A percentile compares a stretch with the other conserved stretches of the same genome.
These are phyloP conservation scores for Corythornis cristatus DNA, from an alignment of 2,113 vertebrate genomes.

Conservation along the genomic window DNA sequence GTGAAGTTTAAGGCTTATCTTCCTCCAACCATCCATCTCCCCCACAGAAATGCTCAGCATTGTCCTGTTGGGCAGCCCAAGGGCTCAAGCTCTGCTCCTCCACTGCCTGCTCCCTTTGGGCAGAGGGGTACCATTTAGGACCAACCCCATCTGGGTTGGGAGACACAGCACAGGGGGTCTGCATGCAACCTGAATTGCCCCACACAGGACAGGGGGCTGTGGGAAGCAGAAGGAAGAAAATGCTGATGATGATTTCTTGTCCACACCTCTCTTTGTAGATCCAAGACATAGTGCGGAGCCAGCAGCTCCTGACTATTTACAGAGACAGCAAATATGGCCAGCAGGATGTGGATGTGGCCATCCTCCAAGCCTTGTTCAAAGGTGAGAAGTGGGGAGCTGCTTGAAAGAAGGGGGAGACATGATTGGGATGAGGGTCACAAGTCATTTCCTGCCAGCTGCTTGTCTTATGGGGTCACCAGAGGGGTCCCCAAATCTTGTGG, in stretches of 20 bases:
- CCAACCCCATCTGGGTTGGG: accelerated
- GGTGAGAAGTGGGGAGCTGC: conserved; percentile 71
- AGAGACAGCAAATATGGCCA: conserved; percentile 83
- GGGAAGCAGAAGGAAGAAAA: background rate
- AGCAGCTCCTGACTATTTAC: conserved; percentile 89
- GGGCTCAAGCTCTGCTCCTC: background rate
- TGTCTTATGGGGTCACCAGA: background rate
- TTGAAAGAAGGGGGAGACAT: background rate
- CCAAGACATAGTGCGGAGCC: conserved; percentile 89
- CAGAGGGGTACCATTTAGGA: background rate
- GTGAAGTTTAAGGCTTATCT: accelerated
- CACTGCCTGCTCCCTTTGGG: background rate
- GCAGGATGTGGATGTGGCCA: conserved; percentile 90
- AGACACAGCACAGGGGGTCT: background rate
- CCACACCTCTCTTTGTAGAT: conserved; percentile 75
- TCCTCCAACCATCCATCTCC: accelerated
- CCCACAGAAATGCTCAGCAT: background rate
- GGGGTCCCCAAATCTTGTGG: background rate
- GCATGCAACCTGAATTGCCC: background rate
- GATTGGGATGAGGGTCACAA: background rate
- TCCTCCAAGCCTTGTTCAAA: conserved; percentile 94
- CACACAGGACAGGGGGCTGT: background rate
- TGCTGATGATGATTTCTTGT: background rate
- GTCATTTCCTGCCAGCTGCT: background rate
- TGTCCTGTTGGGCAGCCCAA: background rate